phyloP scores from a whole-genome alignment of 2,113 vertebrate species.

The Brachyhypopomus gauderio region DNA sequence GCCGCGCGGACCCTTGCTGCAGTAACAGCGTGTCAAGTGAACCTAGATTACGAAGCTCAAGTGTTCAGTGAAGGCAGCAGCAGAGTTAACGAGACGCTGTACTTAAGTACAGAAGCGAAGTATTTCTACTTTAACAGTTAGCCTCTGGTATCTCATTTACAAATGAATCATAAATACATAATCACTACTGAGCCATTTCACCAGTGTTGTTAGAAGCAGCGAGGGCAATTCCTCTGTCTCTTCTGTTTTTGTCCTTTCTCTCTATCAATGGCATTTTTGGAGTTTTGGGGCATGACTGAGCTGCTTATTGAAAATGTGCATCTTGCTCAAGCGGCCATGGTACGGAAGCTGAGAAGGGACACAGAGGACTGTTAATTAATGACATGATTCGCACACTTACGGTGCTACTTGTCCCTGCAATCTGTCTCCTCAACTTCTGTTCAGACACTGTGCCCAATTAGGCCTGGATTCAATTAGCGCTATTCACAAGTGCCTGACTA shows the following conservation, averaged over 20 bases:
- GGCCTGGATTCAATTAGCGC: conserved; percentile 49
- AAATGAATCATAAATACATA: not conserved
- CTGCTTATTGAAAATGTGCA: not conserved
- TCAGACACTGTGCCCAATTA: conserved; percentile 41
- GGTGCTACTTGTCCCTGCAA: conserved; percentile 8
- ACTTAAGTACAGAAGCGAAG: too few species aligned
- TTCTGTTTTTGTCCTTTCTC: not conserved
- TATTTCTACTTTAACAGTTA: not conserved
- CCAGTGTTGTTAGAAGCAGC: not conserved
- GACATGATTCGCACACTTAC: conserved; percentile 40
- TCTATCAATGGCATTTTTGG: not conserved
- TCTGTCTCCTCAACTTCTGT: conserved; percentile 38
- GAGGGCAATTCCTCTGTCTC: not conserved
- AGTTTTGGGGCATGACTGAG: not conserved
- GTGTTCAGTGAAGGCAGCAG: too few species aligned
- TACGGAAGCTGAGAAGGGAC: conserved; percentile 2
- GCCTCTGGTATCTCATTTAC: conserved; percentile 2
- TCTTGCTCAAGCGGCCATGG: conserved; percentile 8
- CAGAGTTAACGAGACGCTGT: too few species aligned
- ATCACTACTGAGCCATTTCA: not conserved
- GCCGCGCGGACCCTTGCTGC: too few species aligned
- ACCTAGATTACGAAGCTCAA: too few species aligned
- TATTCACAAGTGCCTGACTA: conserved; percentile 36
- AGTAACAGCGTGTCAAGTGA: too few species aligned
- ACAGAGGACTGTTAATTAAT: conserved; percentile 39